These are phyloP conservation scores for Collichthys lucidus DNA, from an alignment of 2,113 vertebrate species.

Conservation along the genomic window DNA sequence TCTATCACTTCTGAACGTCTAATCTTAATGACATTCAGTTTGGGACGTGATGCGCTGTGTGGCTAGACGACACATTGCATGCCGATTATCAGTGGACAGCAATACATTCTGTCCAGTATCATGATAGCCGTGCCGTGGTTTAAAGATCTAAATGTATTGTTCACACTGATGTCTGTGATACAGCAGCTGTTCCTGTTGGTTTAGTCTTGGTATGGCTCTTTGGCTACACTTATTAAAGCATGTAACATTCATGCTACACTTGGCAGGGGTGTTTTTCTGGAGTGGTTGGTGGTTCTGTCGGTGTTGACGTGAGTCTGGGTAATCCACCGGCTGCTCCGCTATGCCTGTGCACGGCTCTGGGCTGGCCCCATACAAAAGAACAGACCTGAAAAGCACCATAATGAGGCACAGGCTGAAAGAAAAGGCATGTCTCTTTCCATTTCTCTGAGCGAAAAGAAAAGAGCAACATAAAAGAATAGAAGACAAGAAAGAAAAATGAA, in stretches of 20 bases:
- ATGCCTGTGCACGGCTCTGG: conserved; percentile 64
- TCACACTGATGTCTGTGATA: conserved; percentile 44
- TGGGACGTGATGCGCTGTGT: conserved; percentile 35
- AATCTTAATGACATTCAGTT: conserved; percentile 54
- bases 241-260: conserved; percentile 65
- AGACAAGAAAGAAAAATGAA: conserved; percentile 79
- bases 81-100: conserved; percentile 54
- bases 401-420: conserved; percentile 81
- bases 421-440: conserved; percentile 82
- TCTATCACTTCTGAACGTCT: conserved; percentile 30
- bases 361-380: conserved; percentile 77
- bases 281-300: conserved; percentile 56
- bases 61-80: conserved; percentile 47
- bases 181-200: conserved; percentile 72
- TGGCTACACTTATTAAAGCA: conserved; percentile 76
- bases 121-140: conserved; percentile 50
- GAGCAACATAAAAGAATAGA: conserved; percentile 78
- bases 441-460: conserved; percentile 79
- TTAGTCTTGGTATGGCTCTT: conserved; percentile 69
- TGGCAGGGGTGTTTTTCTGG: conserved; percentile 55
- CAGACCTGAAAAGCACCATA: conserved; percentile 82
- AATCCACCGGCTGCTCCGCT: conserved; percentile 75
- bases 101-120: conserved; percentile 56
- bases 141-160: conserved; percentile 70
- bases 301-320: conserved; percentile 67